These are phyloP conservation scores for Ploceus nigricollis DNA, from an alignment of 2,113 vertebrate species.

Conservation along the genomic window DNA sequence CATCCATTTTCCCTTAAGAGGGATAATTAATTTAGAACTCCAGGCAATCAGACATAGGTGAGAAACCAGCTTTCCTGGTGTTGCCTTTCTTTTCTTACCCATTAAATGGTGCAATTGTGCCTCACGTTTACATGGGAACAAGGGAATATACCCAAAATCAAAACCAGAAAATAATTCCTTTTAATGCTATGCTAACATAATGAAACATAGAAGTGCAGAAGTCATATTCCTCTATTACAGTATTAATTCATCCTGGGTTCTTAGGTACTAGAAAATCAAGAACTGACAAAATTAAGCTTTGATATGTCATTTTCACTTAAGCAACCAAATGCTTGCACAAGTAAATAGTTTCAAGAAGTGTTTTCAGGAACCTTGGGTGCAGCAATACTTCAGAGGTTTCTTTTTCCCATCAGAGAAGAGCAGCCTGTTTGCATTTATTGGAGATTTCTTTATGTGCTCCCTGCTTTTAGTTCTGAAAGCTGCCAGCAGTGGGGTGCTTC, in stretches of 20 bases:
- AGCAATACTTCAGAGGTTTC: neutral
- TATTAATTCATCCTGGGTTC: neutral
- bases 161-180: neutral
- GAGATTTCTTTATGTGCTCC: neutral
- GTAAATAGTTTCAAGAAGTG: neutral
- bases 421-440: neutral
- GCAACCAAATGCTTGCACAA: neutral
- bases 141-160: neutral
- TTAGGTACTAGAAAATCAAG: neutral
- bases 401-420: neutral
- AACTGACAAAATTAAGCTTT: neutral
- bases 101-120: neutral
- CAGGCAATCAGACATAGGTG: slow-evolving; percentile 27
- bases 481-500: neutral
- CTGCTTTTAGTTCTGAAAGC: neutral
- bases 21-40: slow-evolving; percentile 61
- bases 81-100: slow-evolving; percentile 30
- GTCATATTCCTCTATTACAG: neutral
- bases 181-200: neutral
- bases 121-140: neutral
- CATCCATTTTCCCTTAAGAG: slow-evolving; percentile 49
- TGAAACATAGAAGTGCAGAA: neutral
- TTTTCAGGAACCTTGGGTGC: neutral
- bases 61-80: slow-evolving; percentile 15
- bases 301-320: neutral